Conservation (phyloP, 2,888 invertebrate species). For the Seira ritae region DNA sequence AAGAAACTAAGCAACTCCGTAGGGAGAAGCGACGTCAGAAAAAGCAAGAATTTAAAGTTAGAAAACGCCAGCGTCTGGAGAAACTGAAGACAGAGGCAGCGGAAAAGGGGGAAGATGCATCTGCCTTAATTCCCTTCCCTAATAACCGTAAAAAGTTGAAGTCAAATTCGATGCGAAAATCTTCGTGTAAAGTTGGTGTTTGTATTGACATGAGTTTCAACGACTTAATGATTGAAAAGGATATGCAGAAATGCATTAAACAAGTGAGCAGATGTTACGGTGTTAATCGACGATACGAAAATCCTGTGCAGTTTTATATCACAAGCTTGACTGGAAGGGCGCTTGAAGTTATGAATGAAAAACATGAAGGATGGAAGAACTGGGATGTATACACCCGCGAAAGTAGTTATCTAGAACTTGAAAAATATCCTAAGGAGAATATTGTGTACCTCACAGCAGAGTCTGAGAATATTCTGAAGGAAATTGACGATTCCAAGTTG, state of each 20-base stretch:
- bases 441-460: conserved; percentile 96
- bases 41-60: conserved; percentile 49
- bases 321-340: conserved; percentile 87
- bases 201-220: conserved; percentile 95
- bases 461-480: conserved; percentile 89
- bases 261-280: conserved; percentile 95
- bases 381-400: conserved; percentile 87
- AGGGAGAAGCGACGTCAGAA: conserved; percentile 51
- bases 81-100: conserved; percentile 79
- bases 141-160: conserved; percentile 82
- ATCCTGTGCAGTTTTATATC: conserved; percentile 89
- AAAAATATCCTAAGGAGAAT: conserved; percentile 82
- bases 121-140: too few species aligned
- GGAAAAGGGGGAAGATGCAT: conserved; percentile 84
- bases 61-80: conserved; percentile 34
- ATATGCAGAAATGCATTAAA: conserved; percentile 91
- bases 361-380: conserved; percentile 89
- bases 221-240: conserved; percentile 91
- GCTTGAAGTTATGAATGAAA: conserved; percentile 83
- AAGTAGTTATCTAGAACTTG: conserved; percentile 78
- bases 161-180: conserved; percentile 82
- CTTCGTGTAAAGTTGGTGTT: conserved; percentile 83
- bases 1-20: conserved; percentile 82
- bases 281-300: conserved; percentile 86
- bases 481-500: conserved; percentile 84